Evolutionary conservation across 1,140 invertebrate genomes (phyloP).

Genomic region (Formica selysi): DNA sequence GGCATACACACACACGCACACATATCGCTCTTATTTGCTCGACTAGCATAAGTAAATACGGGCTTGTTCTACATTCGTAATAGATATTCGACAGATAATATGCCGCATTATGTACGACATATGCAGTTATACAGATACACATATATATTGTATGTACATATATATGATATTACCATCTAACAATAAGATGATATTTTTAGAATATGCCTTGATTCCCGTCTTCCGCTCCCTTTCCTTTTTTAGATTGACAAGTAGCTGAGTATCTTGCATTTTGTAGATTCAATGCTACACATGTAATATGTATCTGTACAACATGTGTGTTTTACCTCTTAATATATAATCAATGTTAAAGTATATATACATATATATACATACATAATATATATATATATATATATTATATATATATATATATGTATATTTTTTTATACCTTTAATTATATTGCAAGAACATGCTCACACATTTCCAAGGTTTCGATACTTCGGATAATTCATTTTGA

Average conservation of each 20-base stretch:
- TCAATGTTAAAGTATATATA: conserved; percentile 43
- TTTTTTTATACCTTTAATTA: conserved; percentile 33
- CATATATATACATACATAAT: neutral
- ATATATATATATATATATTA: neutral
- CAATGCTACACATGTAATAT: conserved; percentile 43
- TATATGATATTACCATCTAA: conserved; percentile 4
- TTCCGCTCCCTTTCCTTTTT: conserved; percentile 37
- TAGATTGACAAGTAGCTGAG: conserved; percentile 76
- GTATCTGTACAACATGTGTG: conserved; percentile 35
- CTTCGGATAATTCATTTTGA: neutral
- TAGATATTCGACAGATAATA: conserved; percentile 63
- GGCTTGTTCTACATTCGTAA: conserved; percentile 8
- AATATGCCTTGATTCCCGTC: conserved; percentile 17
- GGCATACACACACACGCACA: conserved; percentile 42
- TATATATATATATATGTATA: neutral
- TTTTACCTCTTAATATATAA: conserved; percentile 44
- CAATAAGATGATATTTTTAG: conserved; percentile 25
- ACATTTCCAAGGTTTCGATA: conserved; percentile 5
- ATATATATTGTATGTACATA: neutral
- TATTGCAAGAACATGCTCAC: conserved; percentile 14
- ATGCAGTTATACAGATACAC: conserved; percentile 1
- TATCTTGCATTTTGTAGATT: conserved; percentile 77
- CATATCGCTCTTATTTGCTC: conserved; percentile 48
- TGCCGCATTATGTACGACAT: conserved; percentile 32
- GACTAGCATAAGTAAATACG: conserved; percentile 28